Base-by-base conservation (phyloP, 1,140 invertebrate species). In the Drusus annulatus region DNA sequence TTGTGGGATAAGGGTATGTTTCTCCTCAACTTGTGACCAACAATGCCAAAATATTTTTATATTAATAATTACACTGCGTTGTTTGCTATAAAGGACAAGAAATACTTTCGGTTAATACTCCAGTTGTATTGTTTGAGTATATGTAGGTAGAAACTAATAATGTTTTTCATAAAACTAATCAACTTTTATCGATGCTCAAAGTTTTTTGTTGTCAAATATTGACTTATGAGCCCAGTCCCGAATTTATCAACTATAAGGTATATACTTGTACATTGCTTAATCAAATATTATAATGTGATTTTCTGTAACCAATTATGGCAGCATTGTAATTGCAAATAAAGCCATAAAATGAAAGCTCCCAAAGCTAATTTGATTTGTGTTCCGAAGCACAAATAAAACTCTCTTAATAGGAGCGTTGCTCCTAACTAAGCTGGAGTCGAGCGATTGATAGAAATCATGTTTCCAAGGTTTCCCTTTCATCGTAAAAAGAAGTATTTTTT, bases 341-440 rank as follows among this genome's bases (percentile, higher is more conserved):
- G 45, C 17, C 36, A 50, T n/a, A 51, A 69, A 65, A 23, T 63
- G 58, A 63, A 63, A 17, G 17, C 54, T 75, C 5, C 13, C 23
- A 5, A 25, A 17, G 52, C 21, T 76, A 76, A 76, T 76, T 76
- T 63, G 25, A 76, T 76, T 76, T 60, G 17, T 62, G 21, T 31
- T 76, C 31, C 28, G 16, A 28, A 63, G 56, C 19, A 45, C 75
- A 45, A 76, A 76, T 76, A 76, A 76, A 75, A 76, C 50, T 45
- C 56, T 60, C 58, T 3, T 75, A 75, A 75, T 75, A 16, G 25
- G n/a, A 63, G 36, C 36, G 36, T 45, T 71, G 19, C 36, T 71
- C 13, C 31, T 71, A 71, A 71, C 10, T 13, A 50, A 71, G n/a
- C 21, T 7, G 28, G 28, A 28, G 10, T n/a, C 25, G 25, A 16